Base-by-base conservation (phyloP, 2,113 vertebrate genomes). In the Clinocottus analis region DNA sequence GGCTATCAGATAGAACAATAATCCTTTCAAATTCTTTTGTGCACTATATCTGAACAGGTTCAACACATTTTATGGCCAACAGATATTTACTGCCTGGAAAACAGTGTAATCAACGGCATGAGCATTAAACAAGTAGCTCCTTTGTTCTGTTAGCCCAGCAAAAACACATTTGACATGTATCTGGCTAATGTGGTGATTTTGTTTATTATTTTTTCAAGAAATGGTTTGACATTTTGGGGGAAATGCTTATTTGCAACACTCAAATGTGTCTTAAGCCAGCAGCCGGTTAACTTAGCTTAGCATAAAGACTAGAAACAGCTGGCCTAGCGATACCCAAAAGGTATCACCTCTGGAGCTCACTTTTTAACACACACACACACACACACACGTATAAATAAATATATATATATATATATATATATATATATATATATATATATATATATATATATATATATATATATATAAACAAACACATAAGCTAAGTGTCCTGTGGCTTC, bases 11-110 rank as follows among this genome's bases (percentile, higher is more conserved):
- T 3, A 47, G 61, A 53, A 14, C 45, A 79, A 69, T 61, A 55
- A 75, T 60, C 80, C 58, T 53, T 63, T 62, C 25, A 65, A 10
- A 73, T 35, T 55, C 23, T 33, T 47, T 16, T 62, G 2, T 29
- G 31, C 43, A 58, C 11, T 49, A 19, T 21, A 56, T 33, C 23
- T 59, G 45, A 41, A 2, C 29, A 31, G 67, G 8, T 55, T 7
- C 8, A 55, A 37, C 61, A 2, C 10, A n/a, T 81, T 49, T 43
- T 33, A 29, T 77, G 7, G 0, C 27, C 12, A 27, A 19, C 43
- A 53, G n/a, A n/a, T 63, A 65, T 63, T 65, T 72, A 12, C 35
- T 59, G 33, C 13, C 19, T 33, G 37, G 21, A 51, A 33, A 51
- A 33, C 1, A 53, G 0, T 14, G 6, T 39, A 14, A 71, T 72